phyloP scores from a whole-genome alignment of 92 coral and sea anemone species.

The Pocillopora meandrina region DNA sequence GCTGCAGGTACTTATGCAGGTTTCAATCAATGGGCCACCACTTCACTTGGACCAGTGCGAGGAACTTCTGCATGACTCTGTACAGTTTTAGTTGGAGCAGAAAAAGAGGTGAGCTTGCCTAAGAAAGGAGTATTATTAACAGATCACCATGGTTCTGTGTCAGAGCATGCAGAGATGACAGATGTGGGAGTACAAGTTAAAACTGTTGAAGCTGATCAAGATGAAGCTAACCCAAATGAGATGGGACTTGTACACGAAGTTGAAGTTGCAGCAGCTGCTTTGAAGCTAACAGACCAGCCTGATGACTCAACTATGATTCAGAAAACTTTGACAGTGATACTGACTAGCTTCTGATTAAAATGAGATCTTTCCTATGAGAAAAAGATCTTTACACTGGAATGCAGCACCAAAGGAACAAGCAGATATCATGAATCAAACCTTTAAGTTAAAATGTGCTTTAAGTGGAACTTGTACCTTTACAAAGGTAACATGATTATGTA shows the following conservation, averaged over 20 bases:
- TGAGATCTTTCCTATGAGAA: slow-evolving; percentile 2
- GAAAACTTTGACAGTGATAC: slow-evolving; percentile 27
- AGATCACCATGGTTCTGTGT: slow-evolving; percentile 27
- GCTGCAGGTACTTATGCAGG: slow-evolving; percentile 4
- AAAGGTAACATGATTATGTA: slow-evolving; percentile 1
- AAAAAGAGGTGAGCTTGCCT: slow-evolving; percentile 27
- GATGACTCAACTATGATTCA: slow-evolving; percentile 31
- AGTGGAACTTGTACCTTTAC: neutral
- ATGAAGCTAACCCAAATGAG: slow-evolving; percentile 28
- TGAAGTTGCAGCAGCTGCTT: slow-evolving; percentile 31
- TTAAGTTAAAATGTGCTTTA: slow-evolving; percentile 24
- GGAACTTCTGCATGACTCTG: slow-evolving; percentile 35
- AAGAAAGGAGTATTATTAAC: slow-evolving; percentile 22
- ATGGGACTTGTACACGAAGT: slow-evolving; percentile 20
- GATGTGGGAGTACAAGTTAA: slow-evolving; percentile 35
- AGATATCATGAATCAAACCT: slow-evolving; percentile 31
- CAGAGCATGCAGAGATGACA: slow-evolving; percentile 19
- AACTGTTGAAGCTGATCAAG: slow-evolving; percentile 32
- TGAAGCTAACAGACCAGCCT: slow-evolving; percentile 31
- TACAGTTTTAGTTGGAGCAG: slow-evolving; percentile 26
- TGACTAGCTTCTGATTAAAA: slow-evolving; percentile 19
- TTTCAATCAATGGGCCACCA: slow-evolving; percentile 5
- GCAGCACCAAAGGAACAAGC: slow-evolving; percentile 6
- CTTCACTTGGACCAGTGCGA: slow-evolving; percentile 31
- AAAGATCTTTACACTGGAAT: slow-evolving; percentile 6